Conservation (phyloP, 53 echinoderm and acorn worm species). For the Echinarachnius parma region DNA sequence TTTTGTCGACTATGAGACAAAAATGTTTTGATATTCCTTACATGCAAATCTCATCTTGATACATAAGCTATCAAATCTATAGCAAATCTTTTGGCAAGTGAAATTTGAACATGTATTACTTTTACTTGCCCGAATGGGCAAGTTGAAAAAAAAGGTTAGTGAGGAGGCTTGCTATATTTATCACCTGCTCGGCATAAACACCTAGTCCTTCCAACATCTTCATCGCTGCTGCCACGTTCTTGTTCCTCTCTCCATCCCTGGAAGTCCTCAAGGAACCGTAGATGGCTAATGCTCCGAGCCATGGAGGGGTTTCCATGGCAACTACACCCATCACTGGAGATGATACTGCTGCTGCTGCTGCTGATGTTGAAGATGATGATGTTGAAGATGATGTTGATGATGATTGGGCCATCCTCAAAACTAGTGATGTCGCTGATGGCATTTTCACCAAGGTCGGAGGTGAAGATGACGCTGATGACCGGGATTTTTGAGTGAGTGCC, state of each 20-base stretch:
- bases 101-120: too few species aligned
- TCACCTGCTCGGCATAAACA: too few species aligned
- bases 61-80: too few species aligned
- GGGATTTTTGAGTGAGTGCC: background rate
- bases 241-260: background rate
- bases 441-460: background rate
- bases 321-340: background rate
- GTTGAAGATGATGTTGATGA: background rate
- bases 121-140: too few species aligned
- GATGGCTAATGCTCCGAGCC: constrained; percentile 9
- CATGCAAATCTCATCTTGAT: too few species aligned
- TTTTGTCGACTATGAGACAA: too few species aligned
- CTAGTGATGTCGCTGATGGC: background rate
- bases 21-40: too few species aligned
- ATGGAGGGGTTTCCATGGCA: constrained; percentile 32
- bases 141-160: too few species aligned
- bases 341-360: background rate
- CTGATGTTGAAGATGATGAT: constrained; percentile 1
- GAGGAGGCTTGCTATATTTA: too few species aligned
- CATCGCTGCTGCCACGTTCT: background rate
- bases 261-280: constrained; percentile 5
- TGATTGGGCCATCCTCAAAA: background rate
- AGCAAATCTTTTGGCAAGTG: too few species aligned
- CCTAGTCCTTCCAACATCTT: constrained; percentile 3
- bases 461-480: background rate